Percentiles rank a stretch among this genome's conserved stretches.
Evolutionary conservation across 2,888 invertebrate genomes (phyloP).

Genomic region (Oxycera nigricornis): DNA sequence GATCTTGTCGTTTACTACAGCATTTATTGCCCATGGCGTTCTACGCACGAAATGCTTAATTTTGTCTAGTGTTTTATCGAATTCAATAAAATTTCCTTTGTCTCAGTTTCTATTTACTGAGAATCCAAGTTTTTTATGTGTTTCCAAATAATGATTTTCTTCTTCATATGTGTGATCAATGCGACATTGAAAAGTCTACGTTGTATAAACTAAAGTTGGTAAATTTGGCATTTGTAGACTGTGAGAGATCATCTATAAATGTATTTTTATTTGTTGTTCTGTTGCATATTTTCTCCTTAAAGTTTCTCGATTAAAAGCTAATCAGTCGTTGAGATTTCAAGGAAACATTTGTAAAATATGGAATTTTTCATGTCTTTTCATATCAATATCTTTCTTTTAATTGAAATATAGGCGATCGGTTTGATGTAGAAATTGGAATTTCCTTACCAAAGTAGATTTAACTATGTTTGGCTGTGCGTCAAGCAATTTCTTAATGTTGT

Average conservation of each 20-base stretch:
- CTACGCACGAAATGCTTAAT: constrained; percentile 23
- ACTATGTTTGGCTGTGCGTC: no score
- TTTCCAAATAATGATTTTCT: no score
- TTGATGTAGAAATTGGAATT: no score
- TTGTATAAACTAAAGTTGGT: constrained; percentile 36
- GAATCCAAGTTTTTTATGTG: no score
- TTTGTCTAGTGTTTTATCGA: constrained; percentile 10
- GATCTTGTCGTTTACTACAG: constrained; percentile 84
- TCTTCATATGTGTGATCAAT: background rate
- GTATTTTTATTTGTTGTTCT: no score
- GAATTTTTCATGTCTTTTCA: constrained; percentile 22
- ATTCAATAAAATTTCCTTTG: no score
- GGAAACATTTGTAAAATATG: background rate
- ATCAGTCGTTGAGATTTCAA: constrained; percentile 32
- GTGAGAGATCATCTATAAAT: constrained; percentile 34
- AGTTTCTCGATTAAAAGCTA: constrained; percentile 17
- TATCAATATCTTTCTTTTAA: no score
- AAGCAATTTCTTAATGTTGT: background rate
- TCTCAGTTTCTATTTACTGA: no score
- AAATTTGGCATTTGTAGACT: constrained; percentile 45
- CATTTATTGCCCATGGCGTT: constrained; percentile 81
- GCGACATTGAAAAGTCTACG: background rate
- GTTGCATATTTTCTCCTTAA: constrained; percentile 5
- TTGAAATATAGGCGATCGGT: no score
- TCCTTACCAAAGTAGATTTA: no score